Evolutionary conservation across 2,888 invertebrate species (phyloP).

Genomic region (Proisotoma minuta): DNA sequence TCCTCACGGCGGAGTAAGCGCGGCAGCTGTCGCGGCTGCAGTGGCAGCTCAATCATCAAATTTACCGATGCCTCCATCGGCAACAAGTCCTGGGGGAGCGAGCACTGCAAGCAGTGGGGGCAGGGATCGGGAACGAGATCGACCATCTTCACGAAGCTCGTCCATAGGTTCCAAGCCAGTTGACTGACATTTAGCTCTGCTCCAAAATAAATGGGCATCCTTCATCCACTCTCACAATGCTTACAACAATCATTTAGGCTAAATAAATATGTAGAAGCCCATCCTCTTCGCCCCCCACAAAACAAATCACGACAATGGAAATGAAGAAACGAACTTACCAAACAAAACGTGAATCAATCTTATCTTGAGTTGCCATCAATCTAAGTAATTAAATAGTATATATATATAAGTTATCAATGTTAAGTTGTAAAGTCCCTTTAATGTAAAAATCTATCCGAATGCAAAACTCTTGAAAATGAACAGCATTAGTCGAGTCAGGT

Average conservation of each 20-base stretch:
- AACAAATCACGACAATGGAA: not conserved
- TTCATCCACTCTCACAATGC: slow-evolving; percentile 46
- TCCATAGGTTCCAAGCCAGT: slow-evolving; percentile 40
- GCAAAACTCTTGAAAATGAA: too few relatives aligned
- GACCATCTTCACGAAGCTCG: slow-evolving; percentile 46
- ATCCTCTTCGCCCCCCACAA: not conserved
- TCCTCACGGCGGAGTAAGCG: slow-evolving; percentile 42
- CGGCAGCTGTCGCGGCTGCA: slow-evolving; percentile 39
- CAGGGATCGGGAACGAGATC: slow-evolving; percentile 37
- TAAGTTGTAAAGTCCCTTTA: too few relatives aligned
- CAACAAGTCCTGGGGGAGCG: slow-evolving; percentile 41
- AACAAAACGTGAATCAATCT: too few relatives aligned
- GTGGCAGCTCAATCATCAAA: slow-evolving; percentile 38
- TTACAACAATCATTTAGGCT: slow-evolving; percentile 45
- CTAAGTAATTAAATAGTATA: too few relatives aligned
- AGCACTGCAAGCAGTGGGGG: slow-evolving; percentile 35
- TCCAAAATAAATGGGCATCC: slow-evolving; percentile 48
- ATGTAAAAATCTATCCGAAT: too few relatives aligned
- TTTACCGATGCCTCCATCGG: slow-evolving; percentile 30
- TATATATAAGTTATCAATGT: too few relatives aligned
- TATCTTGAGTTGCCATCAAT: too few relatives aligned
- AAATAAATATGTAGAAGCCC: not conserved
- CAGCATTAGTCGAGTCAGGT: too few relatives aligned
- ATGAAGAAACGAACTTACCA: not conserved
- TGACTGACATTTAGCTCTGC: slow-evolving; percentile 48